Evolutionary conservation across 2,888 invertebrate species (phyloP), one percentile per base, ranked within the genome.

Genomic region (Halictus quadricinctus): DNA sequence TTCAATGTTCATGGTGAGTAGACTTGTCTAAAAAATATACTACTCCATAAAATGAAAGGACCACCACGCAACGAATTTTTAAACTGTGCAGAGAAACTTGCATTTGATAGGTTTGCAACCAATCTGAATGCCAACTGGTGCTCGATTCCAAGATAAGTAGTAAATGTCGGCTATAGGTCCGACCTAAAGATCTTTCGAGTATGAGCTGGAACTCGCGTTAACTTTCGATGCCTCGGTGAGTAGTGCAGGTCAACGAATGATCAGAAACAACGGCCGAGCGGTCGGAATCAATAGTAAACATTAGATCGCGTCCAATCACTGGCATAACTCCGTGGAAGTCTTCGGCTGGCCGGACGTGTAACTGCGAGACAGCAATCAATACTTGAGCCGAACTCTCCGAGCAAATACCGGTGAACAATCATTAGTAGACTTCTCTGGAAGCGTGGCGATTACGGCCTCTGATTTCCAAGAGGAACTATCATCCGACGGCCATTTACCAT

Each of bases 301-400:
- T 50, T 25, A 54, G 81, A 81, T 54, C 66, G 54, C 3, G 72
- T 36, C 66, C 76, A 76, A 81, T 83, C 81, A 58, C 25, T 50
- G 46, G 46, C 64, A 54, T 64, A 83, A 83, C 82, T 76, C 50
- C 73, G 66, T 81, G 76, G 58, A 81, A 83, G 82, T 76, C 76
- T 73, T 83, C 81, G 81, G 81, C 58, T 73, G 72, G 66, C 66
- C 58, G n/a, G 66, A 29, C 58, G 58, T 58, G 76, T 81, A 83
- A 83, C 82, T 81, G 15, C 54, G 73, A 64, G 58, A 29, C 72
- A 21, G 66, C 76, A 58, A 83, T 83, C 82, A 81, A 76, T 83
- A 83, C 76, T 81, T 58, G 46, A 60, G 79, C 79, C 48, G 73
- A 81, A 81, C 64, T 81, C n/a, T 8, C 41, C 21, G 15, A n/a